Percentiles rank a stretch among this genome's conserved stretches.
Evolutionary conservation across 2,797 vertebrate species (phyloP).

Genomic region (Meda fulgida): DNA sequence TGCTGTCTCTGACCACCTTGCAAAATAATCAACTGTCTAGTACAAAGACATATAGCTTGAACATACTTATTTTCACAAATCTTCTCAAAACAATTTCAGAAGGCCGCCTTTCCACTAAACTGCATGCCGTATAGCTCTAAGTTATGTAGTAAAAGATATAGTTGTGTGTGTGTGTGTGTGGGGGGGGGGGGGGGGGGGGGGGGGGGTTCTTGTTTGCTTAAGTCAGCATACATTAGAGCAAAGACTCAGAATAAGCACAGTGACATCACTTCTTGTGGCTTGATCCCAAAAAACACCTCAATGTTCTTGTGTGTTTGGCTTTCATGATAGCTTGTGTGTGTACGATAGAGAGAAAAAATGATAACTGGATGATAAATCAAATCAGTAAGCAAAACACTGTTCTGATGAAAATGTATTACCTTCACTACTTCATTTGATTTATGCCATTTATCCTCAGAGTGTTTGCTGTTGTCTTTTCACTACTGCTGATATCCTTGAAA

Average conservation of each 20-base stretch:
- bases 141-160: not conserved
- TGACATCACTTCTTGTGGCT: slow-evolving; percentile 64
- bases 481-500: slow-evolving; percentile 6
- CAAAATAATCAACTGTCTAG: not conserved
- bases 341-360: slow-evolving; percentile 6
- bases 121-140: not conserved
- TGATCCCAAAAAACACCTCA: slow-evolving; percentile 59
- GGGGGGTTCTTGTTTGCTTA: slow-evolving; percentile 49
- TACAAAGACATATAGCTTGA: not conserved
- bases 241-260: slow-evolving; percentile 63
- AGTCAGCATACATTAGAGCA: slow-evolving; percentile 65
- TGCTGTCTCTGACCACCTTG: not conserved
- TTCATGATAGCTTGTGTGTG: slow-evolving; percentile 48
- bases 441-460: slow-evolving; percentile 1
- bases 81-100: not conserved
- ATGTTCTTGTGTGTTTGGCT: slow-evolving; percentile 56
- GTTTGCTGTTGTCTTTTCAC: slow-evolving; percentile 9
- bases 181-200: too few species aligned
- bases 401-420: slow-evolving; percentile 43
- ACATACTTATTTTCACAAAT: not conserved
- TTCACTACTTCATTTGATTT: slow-evolving; percentile 21
- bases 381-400: slow-evolving; percentile 5
- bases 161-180: slow-evolving; percentile 6
- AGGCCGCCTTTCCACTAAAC: not conserved
- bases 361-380: slow-evolving; percentile 25